Base-by-base conservation (phyloP, 2,113 vertebrate species). In the Phalacrocorax aristotelis region DNA sequence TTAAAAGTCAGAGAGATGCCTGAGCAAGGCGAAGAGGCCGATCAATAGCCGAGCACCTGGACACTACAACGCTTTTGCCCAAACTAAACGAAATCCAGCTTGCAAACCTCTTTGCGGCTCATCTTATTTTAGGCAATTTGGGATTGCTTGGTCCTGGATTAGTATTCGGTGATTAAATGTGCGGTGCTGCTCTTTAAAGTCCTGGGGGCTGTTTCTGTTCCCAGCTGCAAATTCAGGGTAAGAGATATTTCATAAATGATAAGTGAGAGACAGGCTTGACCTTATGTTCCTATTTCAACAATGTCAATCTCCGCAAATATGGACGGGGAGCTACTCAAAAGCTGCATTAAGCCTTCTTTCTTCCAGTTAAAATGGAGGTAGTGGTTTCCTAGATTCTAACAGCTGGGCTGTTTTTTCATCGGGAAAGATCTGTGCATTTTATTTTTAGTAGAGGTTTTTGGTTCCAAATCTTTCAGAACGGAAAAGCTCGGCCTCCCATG, bases 51-150 rank as follows among this genome's bases (percentile, higher is more conserved):
- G 11, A 30, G 32, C 1, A 3, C 21, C 49, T 15, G 42, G 71
- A 21, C 42, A 3, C 62, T 4, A 2, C 29, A 9, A 9, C 2
- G 4, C 13, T 27, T 3, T 44, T 13, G 49, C 18, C 64, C 49
- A 8, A 49, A 13, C 3, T 32, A 30, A 77, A 15, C 13, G 8
- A 44, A 83, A 70, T 11, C 26, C 64, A 25, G 25, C 29, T 23
- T 7, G 42, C 32, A 29, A 44, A 20, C 13, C 30, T 29, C 52
- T 32, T 8, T 6, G 44, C 4, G 51, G 34, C 22, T 51, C 8
- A 2, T 20, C 22, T 51, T 12, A 34, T 21, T 64, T 44, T 29
- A 83, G 65, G n/a, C 29, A 9, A 12, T n/a, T 83, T 32, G 36
- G 15, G 68, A 10, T 38, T 22, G 15, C 26, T 60, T 17, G 13